Evolutionary conservation across 2,888 invertebrate species (phyloP), one percentile per base, ranked within the genome.

Genomic region (Oscheius sp.): DNA sequence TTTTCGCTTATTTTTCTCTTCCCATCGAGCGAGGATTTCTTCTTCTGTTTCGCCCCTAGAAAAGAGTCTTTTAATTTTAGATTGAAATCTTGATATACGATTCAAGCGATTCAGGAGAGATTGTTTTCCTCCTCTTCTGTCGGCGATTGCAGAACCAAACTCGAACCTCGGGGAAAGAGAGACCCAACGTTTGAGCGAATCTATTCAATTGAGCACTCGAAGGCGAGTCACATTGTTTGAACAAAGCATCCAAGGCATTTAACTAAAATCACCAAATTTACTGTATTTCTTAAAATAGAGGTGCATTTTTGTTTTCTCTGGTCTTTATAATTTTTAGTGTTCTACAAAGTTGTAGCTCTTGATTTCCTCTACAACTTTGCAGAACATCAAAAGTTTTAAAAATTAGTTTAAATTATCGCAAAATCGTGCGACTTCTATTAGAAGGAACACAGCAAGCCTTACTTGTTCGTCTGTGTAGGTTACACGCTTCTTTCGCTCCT

Each of bases 81-180:
- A 20, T 20, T 4, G 27, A 12, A 5, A 6, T 48, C 25, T 25
- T 6, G 25, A 52, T 29, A 12, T 27, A 25, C 15, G 5, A 20
- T 8, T 57, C 23, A 23, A 8, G 23, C 3, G 12, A 15, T 2
- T 45, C 34, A n/a, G 55, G 25, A 31, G 23, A 17, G 17, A 27
- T 42, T 6, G 42, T 45, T 45, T 42, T 61, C 27, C 61, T 42
- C n/a, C 29, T 42, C 29, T 61, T 61, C 45, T 61, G 61, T 17
- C 61, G 20, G 25, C 45, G 42, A 29, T 61, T 61, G 20, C 61
- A 61, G 29, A 61, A 61, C 61, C 61, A 61, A 10, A 61, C 61
- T n/a, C 61, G 25, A 15, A 61, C 61, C 20, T 61, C 61, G 10
- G 61, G 45, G 29, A 61, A 61, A n/a, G 17, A 42, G 1, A 61